These are phyloP conservation scores for Leptinotarsa juncta DNA, from an alignment of 2,888 invertebrate species.

Conservation along the genomic window DNA sequence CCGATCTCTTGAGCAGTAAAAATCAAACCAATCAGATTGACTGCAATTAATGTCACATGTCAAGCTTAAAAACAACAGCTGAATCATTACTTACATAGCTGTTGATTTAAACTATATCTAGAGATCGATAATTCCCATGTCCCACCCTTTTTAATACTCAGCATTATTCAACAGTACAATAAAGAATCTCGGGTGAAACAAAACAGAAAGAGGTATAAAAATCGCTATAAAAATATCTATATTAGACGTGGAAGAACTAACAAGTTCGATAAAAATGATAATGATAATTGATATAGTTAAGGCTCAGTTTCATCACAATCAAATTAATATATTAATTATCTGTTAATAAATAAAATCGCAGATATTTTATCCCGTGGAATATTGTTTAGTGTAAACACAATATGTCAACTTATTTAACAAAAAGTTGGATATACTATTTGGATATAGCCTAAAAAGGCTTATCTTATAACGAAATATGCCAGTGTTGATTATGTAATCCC, in stretches of 20 bases:
- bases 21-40: too few relatives aligned
- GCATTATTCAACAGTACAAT: not conserved
- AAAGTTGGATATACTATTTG: not conserved
- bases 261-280: constrained; percentile 6
- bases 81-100: not conserved
- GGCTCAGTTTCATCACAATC: constrained; percentile 44
- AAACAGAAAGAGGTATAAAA: constrained; percentile 9
- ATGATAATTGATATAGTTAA: constrained; percentile 34
- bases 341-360: not conserved
- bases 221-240: constrained; percentile 19
- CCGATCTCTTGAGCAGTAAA: not conserved
- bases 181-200: constrained; percentile 7
- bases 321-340: not conserved
- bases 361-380: not conserved
- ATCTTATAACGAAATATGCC: not conserved
- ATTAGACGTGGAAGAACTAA: constrained; percentile 3
- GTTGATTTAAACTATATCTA: not conserved
- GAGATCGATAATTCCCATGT: too few relatives aligned
- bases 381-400: not conserved
- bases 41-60: too few relatives aligned
- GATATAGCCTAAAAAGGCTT: not conserved
- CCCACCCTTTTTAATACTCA: not conserved
- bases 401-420: not conserved
- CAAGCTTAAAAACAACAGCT: not conserved
- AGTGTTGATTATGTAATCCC: not conserved